Conservation (phyloP, 1,140 invertebrate species). For the Pseudoatta argentina region DNA sequence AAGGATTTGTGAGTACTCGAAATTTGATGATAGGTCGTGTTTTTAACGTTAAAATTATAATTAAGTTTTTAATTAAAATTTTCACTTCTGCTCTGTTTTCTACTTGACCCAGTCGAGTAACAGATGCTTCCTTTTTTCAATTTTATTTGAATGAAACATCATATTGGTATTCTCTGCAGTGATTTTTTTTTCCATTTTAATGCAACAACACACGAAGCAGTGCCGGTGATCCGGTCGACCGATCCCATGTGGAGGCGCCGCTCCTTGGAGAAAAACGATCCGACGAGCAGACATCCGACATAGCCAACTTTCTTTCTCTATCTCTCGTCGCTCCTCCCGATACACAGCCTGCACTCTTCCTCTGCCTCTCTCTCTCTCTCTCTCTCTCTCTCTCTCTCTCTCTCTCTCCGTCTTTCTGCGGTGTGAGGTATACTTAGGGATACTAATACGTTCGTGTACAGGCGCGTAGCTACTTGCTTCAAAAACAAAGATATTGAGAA, state of each 20-base stretch:
- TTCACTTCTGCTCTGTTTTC: not conserved
- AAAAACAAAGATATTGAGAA: not conserved
- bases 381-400: slow-evolving; percentile 2
- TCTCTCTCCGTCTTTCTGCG: slow-evolving; percentile 11
- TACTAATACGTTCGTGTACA: slow-evolving; percentile 51
- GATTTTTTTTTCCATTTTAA: slow-evolving; percentile 24
- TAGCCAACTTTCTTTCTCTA: slow-evolving; percentile 54
- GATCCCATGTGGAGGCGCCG: slow-evolving; percentile 61
- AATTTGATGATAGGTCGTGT: not conserved
- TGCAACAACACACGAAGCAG: slow-evolving; percentile 13
- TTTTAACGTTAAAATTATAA: too few species aligned
- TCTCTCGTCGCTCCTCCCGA: slow-evolving; percentile 38
- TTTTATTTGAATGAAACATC: not conserved
- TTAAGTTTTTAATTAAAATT: not conserved
- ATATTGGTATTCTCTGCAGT: slow-evolving; percentile 9
- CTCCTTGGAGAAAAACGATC: slow-evolving; percentile 72
- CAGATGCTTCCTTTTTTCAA: not conserved
- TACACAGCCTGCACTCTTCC: not conserved
- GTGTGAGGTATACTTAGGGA: slow-evolving; percentile 39
- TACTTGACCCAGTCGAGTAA: not conserved
- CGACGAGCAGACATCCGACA: slow-evolving; percentile 71
- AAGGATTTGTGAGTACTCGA: not conserved
- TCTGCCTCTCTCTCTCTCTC: not conserved
- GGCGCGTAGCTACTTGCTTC: slow-evolving; percentile 31
- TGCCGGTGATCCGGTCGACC: slow-evolving; percentile 52